phyloP scores from a whole-genome alignment of 2,113 vertebrate species.

The Burhinus bistriatus region DNA sequence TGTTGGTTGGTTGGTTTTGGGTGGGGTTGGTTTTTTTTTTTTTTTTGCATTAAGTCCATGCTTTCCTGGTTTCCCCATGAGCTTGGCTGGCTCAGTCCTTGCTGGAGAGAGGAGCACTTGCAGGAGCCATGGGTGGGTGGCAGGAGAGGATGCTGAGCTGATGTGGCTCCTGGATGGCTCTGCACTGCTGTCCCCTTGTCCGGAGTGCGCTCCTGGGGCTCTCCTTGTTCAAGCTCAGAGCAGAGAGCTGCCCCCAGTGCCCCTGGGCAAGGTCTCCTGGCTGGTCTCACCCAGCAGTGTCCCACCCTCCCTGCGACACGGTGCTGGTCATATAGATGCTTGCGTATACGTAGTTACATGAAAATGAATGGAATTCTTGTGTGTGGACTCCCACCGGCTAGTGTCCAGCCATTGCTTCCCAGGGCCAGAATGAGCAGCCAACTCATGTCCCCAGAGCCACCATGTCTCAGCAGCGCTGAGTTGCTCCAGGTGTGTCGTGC shows the following conservation, averaged over 20 bases:
- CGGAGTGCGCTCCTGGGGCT: accelerated
- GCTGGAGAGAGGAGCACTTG: not conserved
- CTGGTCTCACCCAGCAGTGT: not conserved
- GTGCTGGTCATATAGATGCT: not conserved
- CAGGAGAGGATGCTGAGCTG: not conserved
- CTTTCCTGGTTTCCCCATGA: not conserved
- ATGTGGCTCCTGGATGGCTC: not conserved
- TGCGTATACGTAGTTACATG: not conserved
- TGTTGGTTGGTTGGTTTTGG: not conserved
- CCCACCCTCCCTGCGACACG: accelerated
- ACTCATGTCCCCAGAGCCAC: not conserved
- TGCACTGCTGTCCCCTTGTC: not conserved
- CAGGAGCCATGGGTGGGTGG: not conserved
- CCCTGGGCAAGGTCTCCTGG: not conserved
- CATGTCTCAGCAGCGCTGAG: not conserved
- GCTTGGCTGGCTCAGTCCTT: not conserved
- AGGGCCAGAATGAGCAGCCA: not conserved
- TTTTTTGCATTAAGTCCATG: not conserved
- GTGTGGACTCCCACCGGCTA: accelerated
- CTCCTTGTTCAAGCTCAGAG: accelerated
- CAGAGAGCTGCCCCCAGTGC: not conserved
- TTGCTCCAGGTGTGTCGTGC: not conserved
- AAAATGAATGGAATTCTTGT: not conserved
- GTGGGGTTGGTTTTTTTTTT: not conserved
- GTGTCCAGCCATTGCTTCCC: not conserved